Conservation (phyloP, 2,888 invertebrate genomes). For the Macrophya alboannulata region DNA sequence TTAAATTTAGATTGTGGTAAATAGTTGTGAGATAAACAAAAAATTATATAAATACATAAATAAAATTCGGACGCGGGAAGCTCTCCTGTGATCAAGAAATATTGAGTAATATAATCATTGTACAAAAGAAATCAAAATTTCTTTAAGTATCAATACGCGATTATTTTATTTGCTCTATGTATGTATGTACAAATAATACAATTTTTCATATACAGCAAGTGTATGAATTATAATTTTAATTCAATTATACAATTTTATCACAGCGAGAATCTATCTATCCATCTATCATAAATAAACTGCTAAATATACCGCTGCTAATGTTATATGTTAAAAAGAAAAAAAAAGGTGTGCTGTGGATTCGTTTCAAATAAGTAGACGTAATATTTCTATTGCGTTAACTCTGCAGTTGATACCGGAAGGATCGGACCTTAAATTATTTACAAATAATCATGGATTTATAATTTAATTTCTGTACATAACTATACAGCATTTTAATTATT, state of each 20-base stretch:
- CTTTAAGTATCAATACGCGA: neutral
- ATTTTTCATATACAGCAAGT: neutral
- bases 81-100: neutral
- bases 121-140: neutral
- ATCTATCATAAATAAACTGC: neutral
- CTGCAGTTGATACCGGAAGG: no score
- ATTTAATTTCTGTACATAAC: neutral
- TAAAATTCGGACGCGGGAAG: neutral
- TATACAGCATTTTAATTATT: neutral
- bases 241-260: neutral
- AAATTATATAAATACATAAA: constrained; percentile 29
- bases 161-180: neutral
- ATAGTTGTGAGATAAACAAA: constrained; percentile 47
- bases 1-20: constrained; percentile 29
- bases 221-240: neutral
- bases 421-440: neutral
- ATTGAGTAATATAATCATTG: neutral
- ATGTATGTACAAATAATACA: neutral
- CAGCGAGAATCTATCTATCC: neutral
- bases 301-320: neutral
- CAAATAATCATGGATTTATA: neutral
- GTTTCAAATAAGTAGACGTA: neutral
- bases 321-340: neutral
- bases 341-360: neutral
- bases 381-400: neutral